Evolutionary conservation across 2,797 vertebrate genomes (phyloP), one percentile per base, ranked within the genome.

Genomic region (Sciurus carolinensis): DNA sequence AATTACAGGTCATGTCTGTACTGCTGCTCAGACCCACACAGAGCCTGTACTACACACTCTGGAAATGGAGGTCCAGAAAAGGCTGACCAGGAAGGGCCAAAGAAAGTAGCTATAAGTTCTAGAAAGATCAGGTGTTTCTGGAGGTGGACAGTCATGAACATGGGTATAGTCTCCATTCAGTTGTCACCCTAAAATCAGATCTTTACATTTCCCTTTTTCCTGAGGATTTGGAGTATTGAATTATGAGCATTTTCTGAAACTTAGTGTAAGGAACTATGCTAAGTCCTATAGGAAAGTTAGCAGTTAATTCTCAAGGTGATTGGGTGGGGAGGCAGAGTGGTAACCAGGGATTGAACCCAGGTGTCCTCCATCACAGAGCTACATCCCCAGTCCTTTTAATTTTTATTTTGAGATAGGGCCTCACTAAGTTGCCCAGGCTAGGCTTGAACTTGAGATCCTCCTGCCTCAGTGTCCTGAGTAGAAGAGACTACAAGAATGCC

Each of bases 201-300:
- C 69, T n/a, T 24, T 54, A 71, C 67, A 44, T 8, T 36, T 30
- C 7, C 39, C 24, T 64, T 89, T 67, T 44, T 33, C 59, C 64
- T 6, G 5, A 50, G 82, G n/a, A 47, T 86, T 33, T 52, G 44
- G 64, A 86, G 42, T 36, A 64, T 30, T 93, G 12, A 67, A 26
- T 39, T 22, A 50, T 54, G 84, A 92, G 94, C 50, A 30, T 72
- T 83, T 95, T 62, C 85, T 86, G 22, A 80, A 3, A 77, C 24
- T 96, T 73, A 79, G 30, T 9, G 14, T 3, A 4, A 92, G 64
- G 30, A 54, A 57, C 30, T 36, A 72, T 62, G 73, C 75, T 71
- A 85, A 83, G 20, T 52, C 22, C 90, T 75, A 3, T 15, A 66
- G 36, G 79, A 76, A 95, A 44, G 33, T 26, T 76, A 90, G 33